These are phyloP conservation scores for Trichechus manatus DNA, from an alignment of 2,113 vertebrate genomes.

Conservation along the genomic window DNA sequence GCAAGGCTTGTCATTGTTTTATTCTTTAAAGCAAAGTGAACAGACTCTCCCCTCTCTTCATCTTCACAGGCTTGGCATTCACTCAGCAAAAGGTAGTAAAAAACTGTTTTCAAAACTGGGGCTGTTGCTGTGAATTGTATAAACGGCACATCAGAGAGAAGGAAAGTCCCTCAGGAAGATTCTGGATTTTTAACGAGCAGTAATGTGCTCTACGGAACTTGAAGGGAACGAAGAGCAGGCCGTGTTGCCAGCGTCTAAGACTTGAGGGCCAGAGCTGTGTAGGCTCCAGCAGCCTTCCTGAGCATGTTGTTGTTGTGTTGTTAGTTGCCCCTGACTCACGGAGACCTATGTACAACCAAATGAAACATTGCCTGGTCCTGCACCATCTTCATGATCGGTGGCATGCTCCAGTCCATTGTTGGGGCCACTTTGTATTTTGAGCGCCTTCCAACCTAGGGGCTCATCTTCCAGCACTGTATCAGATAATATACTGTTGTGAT, in stretches of 20 bases:
- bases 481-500: background rate
- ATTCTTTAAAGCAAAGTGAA: background rate
- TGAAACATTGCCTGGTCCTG: background rate
- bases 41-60: background rate
- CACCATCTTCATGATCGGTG: background rate
- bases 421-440: background rate
- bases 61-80: background rate
- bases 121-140: background rate
- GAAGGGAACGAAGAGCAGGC: background rate
- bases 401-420: background rate
- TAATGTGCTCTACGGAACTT: background rate
- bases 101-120: background rate
- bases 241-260: background rate
- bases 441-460: background rate
- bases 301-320: background rate
- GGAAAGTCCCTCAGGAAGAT: no score
- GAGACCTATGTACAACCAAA: background rate
- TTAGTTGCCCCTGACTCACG: background rate
- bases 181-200: background rate
- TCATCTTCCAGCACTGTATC: background rate
- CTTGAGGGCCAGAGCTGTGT: background rate
- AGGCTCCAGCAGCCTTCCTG: background rate
- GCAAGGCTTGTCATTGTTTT: background rate
- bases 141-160: background rate
- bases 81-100: background rate